phyloP scores from a whole-genome alignment of 2,113 vertebrate species.

The Paratilapia polleni region DNA sequence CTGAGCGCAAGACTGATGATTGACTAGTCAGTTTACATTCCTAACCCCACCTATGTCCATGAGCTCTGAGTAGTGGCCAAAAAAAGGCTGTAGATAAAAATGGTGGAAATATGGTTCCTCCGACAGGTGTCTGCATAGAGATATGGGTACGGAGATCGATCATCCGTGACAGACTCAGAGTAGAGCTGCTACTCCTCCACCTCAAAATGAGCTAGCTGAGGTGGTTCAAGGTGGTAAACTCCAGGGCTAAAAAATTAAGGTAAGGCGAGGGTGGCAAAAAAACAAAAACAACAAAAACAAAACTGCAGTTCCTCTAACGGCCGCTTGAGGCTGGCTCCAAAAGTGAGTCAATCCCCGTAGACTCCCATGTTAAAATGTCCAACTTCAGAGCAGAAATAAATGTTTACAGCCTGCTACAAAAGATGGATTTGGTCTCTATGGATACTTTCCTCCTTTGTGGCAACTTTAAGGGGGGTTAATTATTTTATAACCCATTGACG shows the following conservation, averaged over 20 bases:
- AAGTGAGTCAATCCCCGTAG: background rate
- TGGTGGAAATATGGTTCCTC: background rate
- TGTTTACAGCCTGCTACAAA: too few relatives aligned
- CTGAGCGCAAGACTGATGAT: background rate
- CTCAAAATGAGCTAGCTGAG: background rate
- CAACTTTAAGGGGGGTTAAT: too few relatives aligned
- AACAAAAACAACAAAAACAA: too few relatives aligned
- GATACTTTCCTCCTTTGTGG: background rate
- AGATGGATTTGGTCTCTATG: background rate
- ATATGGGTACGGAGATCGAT: accelerated
- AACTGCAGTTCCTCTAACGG: too few relatives aligned
- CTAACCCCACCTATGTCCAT: background rate
- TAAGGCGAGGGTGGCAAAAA: background rate
- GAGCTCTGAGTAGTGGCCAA: background rate
- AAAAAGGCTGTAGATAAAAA: background rate
- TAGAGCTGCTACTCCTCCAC: background rate
- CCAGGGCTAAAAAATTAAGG: background rate
- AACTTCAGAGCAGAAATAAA: background rate
- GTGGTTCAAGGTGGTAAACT: background rate
- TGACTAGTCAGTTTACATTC: accelerated
- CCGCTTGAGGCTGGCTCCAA: accelerated
- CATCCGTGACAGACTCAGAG: background rate
- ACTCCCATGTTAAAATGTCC: background rate
- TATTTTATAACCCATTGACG: background rate
- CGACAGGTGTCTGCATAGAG: background rate